Conservation (phyloP, 2,113 vertebrate species). For the Oreochromis aureus region DNA sequence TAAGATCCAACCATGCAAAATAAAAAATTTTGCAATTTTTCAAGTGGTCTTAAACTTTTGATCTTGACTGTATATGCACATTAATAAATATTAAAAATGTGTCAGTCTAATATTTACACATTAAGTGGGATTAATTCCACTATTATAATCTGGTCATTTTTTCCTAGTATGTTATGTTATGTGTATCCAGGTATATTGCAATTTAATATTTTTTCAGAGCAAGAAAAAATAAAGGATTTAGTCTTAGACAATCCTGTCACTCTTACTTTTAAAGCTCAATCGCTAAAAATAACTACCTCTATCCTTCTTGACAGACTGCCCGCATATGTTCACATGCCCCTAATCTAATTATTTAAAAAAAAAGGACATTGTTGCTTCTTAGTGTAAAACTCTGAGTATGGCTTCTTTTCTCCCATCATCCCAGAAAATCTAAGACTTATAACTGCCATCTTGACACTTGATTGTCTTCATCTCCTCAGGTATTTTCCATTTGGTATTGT, state of each 20-base stretch:
- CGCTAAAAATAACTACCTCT: neutral
- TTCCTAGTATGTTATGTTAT: neutral
- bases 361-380: neutral
- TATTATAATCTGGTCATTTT: neutral
- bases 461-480: slow-evolving; percentile 59
- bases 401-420: neutral
- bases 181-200: neutral
- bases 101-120: neutral
- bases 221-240: neutral
- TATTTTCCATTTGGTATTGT: slow-evolving; percentile 97
- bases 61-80: neutral
- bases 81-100: neutral
- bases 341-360: accelerated
- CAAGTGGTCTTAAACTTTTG: neutral
- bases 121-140: neutral
- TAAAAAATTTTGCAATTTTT: neutral
- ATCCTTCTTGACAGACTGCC: neutral
- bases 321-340: neutral
- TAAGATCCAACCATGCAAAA: neutral
- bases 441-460: neutral
- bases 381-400: neutral
- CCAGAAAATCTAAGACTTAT: neutral
- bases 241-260: neutral
- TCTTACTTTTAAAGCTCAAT: neutral
- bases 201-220: neutral